Conservation (phyloP, 1,140 invertebrate genomes). For the Diuraphis noxia region DNA sequence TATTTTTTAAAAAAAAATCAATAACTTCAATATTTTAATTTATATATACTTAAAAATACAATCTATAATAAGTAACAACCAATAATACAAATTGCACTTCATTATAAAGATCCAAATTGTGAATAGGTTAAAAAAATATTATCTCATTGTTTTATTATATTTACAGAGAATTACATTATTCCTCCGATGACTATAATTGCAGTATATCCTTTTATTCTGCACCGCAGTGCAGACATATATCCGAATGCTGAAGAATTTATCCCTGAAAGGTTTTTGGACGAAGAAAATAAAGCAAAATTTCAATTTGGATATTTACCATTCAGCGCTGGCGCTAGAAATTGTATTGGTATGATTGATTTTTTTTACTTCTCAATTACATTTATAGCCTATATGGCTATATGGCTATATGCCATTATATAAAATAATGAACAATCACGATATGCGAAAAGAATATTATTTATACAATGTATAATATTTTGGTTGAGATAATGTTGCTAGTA, state of each 20-base stretch:
- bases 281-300: slow-evolving; percentile 62
- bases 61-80: neutral
- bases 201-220: slow-evolving; percentile 64
- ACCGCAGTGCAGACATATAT: slow-evolving; percentile 70
- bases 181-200: slow-evolving; percentile 60
- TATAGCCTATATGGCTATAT: no score
- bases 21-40: neutral
- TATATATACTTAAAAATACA: neutral
- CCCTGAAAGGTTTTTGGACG: slow-evolving; percentile 75
- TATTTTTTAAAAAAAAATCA: neutral
- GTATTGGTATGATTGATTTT: slow-evolving; percentile 65
- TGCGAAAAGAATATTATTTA: no score
- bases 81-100: no score
- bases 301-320: slow-evolving; percentile 71
- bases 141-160: neutral
- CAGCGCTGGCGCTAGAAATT: slow-evolving; percentile 74
- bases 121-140: neutral
- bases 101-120: neutral
- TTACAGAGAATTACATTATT: slow-evolving; percentile 62
- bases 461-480: no score
- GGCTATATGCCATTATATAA: no score
- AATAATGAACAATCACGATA: no score
- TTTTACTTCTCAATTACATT: no score
- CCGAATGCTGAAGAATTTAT: slow-evolving; percentile 74
- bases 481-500: no score